phyloP scores from a whole-genome alignment of 1,140 invertebrate species.

The Homalodisca vitripennis region DNA sequence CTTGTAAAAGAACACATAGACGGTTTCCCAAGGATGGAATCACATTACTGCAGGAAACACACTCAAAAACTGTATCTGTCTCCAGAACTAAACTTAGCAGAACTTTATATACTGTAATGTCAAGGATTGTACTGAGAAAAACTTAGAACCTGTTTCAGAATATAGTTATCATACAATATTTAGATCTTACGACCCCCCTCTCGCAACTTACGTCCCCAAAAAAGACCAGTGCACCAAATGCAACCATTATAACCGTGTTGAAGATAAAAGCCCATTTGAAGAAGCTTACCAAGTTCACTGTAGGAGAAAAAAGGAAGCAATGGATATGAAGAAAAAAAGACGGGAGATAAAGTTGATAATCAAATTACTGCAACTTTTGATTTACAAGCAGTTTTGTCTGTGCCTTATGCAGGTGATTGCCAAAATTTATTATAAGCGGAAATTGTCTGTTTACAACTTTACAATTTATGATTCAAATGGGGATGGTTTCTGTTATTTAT shows the following conservation, averaged over 20 bases:
- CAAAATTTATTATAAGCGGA: constrained; percentile 39
- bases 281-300: constrained; percentile 12
- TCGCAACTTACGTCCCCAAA: constrained; percentile 21
- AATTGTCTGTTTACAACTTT: constrained; percentile 26
- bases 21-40: constrained; percentile 25
- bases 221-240: constrained; percentile 29
- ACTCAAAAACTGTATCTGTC: constrained; percentile 20
- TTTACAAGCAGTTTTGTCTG: constrained; percentile 40
- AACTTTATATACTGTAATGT: constrained; percentile 12
- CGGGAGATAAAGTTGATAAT: constrained; percentile 16
- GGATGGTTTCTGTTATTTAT: constrained; percentile 34
- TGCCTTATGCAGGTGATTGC: constrained; percentile 38
- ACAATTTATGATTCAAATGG: constrained; percentile 27
- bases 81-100: constrained; percentile 28
- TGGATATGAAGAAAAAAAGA: constrained; percentile 31
- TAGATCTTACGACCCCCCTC: constrained; percentile 24
- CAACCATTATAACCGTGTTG: constrained; percentile 23
- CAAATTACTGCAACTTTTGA: constrained; percentile 39
- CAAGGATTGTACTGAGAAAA: constrained; percentile 9
- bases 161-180: constrained; percentile 22
- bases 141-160: constrained; percentile 16
- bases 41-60: constrained; percentile 27
- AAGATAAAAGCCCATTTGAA: constrained; percentile 21
- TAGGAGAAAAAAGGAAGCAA: constrained; percentile 18
- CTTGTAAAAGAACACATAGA: constrained; percentile 28